A percentile compares a stretch with the other conserved stretches of the same genome.
Evolutionary conservation across 1,140 invertebrate genomes (phyloP).

Genomic region (Phortica variegata): DNA sequence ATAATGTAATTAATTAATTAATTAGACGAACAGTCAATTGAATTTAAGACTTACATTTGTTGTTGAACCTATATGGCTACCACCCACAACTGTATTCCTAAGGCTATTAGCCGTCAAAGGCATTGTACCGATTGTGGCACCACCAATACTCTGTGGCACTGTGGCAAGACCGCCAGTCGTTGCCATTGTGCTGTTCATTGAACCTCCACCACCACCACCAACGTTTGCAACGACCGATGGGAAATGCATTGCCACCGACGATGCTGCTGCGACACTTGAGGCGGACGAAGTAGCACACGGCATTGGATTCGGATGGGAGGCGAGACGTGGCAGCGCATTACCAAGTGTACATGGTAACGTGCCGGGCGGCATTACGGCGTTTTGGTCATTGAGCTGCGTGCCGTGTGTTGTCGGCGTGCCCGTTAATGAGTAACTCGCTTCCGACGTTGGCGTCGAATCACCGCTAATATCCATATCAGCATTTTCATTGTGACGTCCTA

Average conservation of each 20-base stretch:
- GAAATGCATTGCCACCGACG: constrained; percentile 16
- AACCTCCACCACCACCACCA: constrained; percentile 31
- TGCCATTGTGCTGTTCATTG: constrained; percentile 47
- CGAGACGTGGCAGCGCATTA: constrained; percentile 70
- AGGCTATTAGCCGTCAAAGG: constrained; percentile 34
- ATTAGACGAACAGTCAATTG: background rate
- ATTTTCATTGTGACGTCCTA: constrained; percentile 50
- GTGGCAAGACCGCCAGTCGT: constrained; percentile 45
- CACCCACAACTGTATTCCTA: constrained; percentile 40
- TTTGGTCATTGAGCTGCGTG: constrained; percentile 20
- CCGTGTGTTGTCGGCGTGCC: constrained; percentile 48
- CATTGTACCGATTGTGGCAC: constrained; percentile 16
- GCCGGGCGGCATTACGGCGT: constrained; percentile 19
- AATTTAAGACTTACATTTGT: constrained; percentile 29
- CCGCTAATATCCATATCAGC: constrained; percentile 86
- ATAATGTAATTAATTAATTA: background rate
- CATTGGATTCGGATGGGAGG: constrained; percentile 61
- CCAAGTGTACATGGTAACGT: constrained; percentile 18
- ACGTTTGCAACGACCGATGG: constrained; percentile 8
- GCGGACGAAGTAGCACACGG: constrained; percentile 15
- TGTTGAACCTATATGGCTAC: constrained; percentile 42
- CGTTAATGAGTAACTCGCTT: constrained; percentile 60
- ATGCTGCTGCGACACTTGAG: constrained; percentile 8
- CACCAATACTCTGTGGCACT: constrained; percentile 25
- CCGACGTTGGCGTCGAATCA: constrained; percentile 77